Evolutionary conservation across 2,888 invertebrate genomes (phyloP).

Genomic region (Toxonevra muliebris): DNA sequence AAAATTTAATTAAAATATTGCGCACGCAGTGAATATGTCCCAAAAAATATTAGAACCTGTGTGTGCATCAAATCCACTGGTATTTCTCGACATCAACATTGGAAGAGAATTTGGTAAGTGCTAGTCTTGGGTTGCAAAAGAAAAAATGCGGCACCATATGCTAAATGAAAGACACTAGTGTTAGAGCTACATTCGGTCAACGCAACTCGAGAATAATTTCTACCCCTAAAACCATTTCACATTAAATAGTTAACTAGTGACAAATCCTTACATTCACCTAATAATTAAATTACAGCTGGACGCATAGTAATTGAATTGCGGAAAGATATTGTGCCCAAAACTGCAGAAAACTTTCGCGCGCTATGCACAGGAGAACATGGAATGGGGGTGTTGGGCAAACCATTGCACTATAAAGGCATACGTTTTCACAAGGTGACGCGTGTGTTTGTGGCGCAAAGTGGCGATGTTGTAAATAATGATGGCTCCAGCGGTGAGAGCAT

Average conservation of each 20-base stretch:
- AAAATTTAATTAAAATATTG: no score
- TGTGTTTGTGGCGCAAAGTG: slow-evolving; percentile 90
- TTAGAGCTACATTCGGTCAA: no score
- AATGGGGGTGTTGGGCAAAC: slow-evolving; percentile 73
- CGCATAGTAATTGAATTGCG: slow-evolving; percentile 87
- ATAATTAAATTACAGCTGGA: slow-evolving; percentile 70
- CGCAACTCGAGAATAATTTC: no score
- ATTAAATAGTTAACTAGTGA: no score
- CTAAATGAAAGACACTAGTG: no score
- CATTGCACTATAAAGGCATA: slow-evolving; percentile 84
- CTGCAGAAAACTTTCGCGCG: slow-evolving; percentile 90
- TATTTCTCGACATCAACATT: slow-evolving; percentile 77
- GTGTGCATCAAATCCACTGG: slow-evolving; percentile 69
- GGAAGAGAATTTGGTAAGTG: slow-evolving; percentile 73
- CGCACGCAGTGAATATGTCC: background rate
- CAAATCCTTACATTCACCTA: no score
- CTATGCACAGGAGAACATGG: slow-evolving; percentile 93
- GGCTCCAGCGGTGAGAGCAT: slow-evolving; percentile 95
- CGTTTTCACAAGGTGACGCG: slow-evolving; percentile 85
- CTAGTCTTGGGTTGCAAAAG: background rate
- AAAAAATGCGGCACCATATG: no score
- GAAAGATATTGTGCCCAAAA: slow-evolving; percentile 83
- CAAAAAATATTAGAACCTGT: slow-evolving; percentile 17
- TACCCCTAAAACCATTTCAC: no score
- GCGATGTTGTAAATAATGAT: slow-evolving; percentile 80